A percentile compares a stretch with the other conserved stretches of the same genome.
These are phyloP conservation scores for Falco novaeseelandiae DNA, from an alignment of 2,797 vertebrate genomes.

Conservation along the genomic window DNA sequence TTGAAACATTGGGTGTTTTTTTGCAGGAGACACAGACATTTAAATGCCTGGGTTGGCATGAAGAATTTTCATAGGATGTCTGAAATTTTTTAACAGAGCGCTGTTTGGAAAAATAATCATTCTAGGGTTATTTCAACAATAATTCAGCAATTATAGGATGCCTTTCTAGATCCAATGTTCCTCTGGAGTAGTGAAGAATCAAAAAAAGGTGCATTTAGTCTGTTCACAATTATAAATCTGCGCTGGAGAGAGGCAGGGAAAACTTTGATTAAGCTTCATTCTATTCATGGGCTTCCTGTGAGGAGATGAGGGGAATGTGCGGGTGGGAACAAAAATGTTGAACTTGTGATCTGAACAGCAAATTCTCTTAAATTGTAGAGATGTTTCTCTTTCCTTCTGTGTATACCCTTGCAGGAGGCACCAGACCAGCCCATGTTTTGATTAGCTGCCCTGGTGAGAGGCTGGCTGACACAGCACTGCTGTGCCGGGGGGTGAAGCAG, in stretches of 20 bases:
- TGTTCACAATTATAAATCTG: background rate
- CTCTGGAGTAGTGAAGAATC: background rate
- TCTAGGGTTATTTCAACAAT: background rate
- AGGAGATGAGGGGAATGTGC: background rate
- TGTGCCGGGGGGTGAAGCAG: background rate
- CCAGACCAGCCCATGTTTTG: background rate
- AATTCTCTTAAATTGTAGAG: background rate
- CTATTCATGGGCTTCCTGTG: background rate
- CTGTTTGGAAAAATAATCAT: background rate
- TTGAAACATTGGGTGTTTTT: background rate
- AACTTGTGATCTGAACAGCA: background rate
- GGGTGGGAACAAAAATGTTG: background rate
- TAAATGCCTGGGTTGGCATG: background rate
- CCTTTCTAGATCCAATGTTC: background rate
- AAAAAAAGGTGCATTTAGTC: background rate
- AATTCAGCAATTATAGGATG: background rate
- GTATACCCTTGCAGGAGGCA: background rate
- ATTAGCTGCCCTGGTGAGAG: background rate
- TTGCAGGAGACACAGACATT: background rate
- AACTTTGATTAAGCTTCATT: background rate
- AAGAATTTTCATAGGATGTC: background rate
- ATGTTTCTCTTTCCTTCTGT: background rate
- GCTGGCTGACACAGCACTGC: background rate
- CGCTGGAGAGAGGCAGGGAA: background rate
- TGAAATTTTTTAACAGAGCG: background rate